Evolutionary conservation across 2,888 invertebrate species (phyloP), one percentile per base, ranked within the genome.

Genomic region (Sarcophaga carnaria): DNA sequence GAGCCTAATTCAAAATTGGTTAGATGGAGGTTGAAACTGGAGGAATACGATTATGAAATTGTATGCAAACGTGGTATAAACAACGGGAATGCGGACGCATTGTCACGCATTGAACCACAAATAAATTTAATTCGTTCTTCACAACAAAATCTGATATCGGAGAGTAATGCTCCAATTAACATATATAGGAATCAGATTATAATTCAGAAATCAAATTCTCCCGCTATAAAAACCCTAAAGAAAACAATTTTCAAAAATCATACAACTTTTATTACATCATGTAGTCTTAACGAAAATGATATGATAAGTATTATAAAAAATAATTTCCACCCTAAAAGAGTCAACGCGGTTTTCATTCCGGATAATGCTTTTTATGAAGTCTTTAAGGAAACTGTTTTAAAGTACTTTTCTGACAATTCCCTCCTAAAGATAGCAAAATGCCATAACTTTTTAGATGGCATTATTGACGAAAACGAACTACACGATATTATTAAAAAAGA

Each of bases 101-200:
- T 67, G 11, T 67, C 45, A 17, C n/a, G 45, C 11, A 37, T 67
- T 4, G 67, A 45, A 47, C 47, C 67, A 4, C 27, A 27, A 27
- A 27, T 27, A 11, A 47, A 67, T 20, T 67, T 69, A 49, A 20
- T 69, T 17, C n/a, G 22, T 4, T 49, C 12, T 8, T 49, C 69
- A 11, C 2, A 11, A 12, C 12, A 4, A 12, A 69, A 49, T 37
- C 20, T 47, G 4, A 69, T 69, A 37, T 20, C 22, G 17, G 3
- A 20, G 11, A 60, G 72, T 10, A 60, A 37, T 60, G n/a, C 37
- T 12, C 60, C 60, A 20, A 27, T 72, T 8, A 72, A 72, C 10
- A 60, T 60, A n/a, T 72, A 72, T 72, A 14, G n/a, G 37, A 60
- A 60, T 6, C 72, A 72, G 25, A n/a, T 72, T 37, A 11, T 72